Percentiles rank a stretch among this genome's conserved stretches.
Conservation (phyloP, 1,140 invertebrate genomes). For the Pseudomyrmex pallidus region DNA sequence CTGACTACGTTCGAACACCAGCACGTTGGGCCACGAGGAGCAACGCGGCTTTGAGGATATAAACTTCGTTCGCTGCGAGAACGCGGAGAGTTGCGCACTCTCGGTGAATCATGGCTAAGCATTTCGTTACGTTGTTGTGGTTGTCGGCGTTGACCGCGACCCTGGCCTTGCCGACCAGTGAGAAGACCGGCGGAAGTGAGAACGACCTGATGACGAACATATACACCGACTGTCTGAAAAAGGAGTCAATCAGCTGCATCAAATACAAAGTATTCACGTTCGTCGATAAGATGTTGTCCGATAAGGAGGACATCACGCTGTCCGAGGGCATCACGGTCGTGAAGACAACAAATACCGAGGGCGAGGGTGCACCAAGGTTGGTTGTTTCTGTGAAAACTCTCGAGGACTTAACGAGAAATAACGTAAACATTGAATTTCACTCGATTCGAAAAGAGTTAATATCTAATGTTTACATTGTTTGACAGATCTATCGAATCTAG, state of each 20-base stretch:
- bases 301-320: slow-evolving; percentile 91
- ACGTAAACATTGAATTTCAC: neutral
- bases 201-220: slow-evolving; percentile 91
- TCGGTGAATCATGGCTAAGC: slow-evolving; percentile 65
- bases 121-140: slow-evolving; percentile 69
- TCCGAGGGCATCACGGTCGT: slow-evolving; percentile 93
- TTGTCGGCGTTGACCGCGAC: slow-evolving; percentile 83
- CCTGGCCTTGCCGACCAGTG: slow-evolving; percentile 87
- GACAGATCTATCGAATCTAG: slow-evolving; percentile 85
- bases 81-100: slow-evolving; percentile 21
- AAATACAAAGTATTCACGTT: slow-evolving; percentile 94
- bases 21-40: slow-evolving; percentile 44
- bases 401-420: no score
- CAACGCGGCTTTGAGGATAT: slow-evolving; percentile 14
- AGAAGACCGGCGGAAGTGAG: slow-evolving; percentile 88
- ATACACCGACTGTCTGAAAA: slow-evolving; percentile 91
- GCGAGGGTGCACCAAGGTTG: slow-evolving; percentile 90
- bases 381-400: slow-evolving; percentile 71
- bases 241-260: slow-evolving; percentile 92
- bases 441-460: neutral
- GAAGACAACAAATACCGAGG: slow-evolving; percentile 88
- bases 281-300: slow-evolving; percentile 91
- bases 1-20: slow-evolving; percentile 37
- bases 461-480: slow-evolving; percentile 14
- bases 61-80: slow-evolving; percentile 11